Evolutionary conservation across 2,888 invertebrate genomes (phyloP).

Genomic region (Drosophila kuntzei): DNA sequence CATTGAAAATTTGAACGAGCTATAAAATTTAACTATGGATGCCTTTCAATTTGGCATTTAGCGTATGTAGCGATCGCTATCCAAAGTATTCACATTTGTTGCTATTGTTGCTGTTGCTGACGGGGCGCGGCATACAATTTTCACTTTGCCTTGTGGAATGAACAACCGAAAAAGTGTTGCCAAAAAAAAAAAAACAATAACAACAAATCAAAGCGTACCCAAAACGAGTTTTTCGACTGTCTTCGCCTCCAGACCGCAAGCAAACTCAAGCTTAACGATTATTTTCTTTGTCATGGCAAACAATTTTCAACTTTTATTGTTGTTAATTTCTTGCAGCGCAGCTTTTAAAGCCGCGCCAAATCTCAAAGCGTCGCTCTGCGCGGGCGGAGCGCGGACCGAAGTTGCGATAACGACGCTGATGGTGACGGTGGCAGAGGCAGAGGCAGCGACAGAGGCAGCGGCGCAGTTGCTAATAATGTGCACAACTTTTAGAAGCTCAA

Average conservation of each 20-base stretch:
- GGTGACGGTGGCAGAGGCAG: constrained; percentile 10
- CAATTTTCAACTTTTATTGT: constrained; percentile 76
- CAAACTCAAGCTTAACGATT: constrained; percentile 64
- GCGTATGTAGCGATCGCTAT: constrained; percentile 3
- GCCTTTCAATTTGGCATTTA: constrained; percentile 36
- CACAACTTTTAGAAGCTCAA: constrained; percentile 62
- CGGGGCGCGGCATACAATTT: constrained; percentile 75
- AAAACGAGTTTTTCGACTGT: constrained; percentile 67
- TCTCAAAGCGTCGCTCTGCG: constrained; percentile 45
- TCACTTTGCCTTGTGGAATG: constrained; percentile 64
- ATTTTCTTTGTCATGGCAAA: constrained; percentile 78
- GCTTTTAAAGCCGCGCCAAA: constrained; percentile 66
- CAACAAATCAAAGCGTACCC: constrained; percentile 49
- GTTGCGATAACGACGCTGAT: constrained; percentile 19
- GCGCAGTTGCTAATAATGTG: constrained; percentile 57
- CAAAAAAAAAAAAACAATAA: constrained; percentile 53
- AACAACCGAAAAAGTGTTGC: constrained; percentile 57
- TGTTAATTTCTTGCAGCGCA: constrained; percentile 75
- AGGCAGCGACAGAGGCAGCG: constrained; percentile 6
- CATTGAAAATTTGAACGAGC: constrained; percentile 33
- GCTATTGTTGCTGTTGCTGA: constrained; percentile 25
- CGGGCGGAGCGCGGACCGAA: constrained; percentile 55
- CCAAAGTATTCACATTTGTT: constrained; percentile 15
- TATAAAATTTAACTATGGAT: constrained; percentile 17
- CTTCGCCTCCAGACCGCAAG: constrained; percentile 55